Evolutionary conservation across 2,113 vertebrate genomes (phyloP), one percentile per base, ranked within the genome.

Genomic region (Pseudopipra pipra): DNA sequence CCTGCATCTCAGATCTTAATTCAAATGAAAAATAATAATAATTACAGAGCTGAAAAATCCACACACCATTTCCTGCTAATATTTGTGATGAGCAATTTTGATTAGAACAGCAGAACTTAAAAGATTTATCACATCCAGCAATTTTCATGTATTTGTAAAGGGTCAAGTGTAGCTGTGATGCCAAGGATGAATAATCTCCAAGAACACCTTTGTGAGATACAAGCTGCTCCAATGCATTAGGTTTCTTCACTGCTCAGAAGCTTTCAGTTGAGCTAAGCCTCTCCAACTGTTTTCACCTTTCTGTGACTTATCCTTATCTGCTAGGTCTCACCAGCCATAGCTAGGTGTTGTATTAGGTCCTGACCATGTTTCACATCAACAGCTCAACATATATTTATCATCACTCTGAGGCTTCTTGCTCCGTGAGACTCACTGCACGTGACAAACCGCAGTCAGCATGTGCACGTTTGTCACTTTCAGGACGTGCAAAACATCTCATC

Each of bases 91-190:
- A 67, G 20, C 6, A 41, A 24, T 49, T 79, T 72, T 44, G 20
- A 11, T 72, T 72, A 21, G 44, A 84, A 72, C 23, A 59, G 19
- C 31, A 61, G 77, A 85, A 92, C 35, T 81, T 28, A 33, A 55
- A 33, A 46, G 5, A 43, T 59, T 51, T 77, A 44, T 66, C 55
- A 44, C 41, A 70, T 41, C 8, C 24, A 74, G 21, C 16, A 77
- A 35, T 82, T 87, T 85, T 56, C 15, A 81, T 58, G 23, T 55
- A 66, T 65, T 71, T 52, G 20, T 54, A 71, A 74, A 62, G 16
- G 25, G 18, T 55, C 35, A 71, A 55, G 78, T 0, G 0, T 47
- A 41, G 56, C 4, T 2, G 20, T 46, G 52, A 61, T 75, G 56
- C 12, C 23, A 55, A 44, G 21, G 28, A 51, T 46, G 35, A 67